Percentiles rank a stretch among this genome's conserved stretches.
These are phyloP conservation scores for Gastrophysa polygoni DNA, from an alignment of 2,888 invertebrate genomes.

Conservation along the genomic window DNA sequence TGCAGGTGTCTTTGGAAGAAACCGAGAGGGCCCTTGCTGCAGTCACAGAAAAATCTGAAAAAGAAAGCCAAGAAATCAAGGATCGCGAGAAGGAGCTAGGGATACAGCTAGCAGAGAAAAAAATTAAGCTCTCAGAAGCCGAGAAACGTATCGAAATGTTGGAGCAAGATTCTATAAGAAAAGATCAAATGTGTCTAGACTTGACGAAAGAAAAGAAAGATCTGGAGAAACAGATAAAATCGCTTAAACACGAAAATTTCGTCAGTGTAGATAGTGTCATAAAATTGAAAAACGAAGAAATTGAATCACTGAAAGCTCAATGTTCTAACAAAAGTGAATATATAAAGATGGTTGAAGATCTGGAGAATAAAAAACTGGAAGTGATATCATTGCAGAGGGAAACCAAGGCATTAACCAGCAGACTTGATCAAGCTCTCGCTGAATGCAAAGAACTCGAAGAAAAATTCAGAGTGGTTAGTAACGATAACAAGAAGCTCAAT, in stretches of 20 bases:
- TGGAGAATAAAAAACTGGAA: conserved; percentile 60
- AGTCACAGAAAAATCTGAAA: conserved; percentile 58
- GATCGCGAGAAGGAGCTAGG: conserved; percentile 54
- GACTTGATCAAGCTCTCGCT: conserved; percentile 2
- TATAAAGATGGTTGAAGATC: conserved; percentile 20
- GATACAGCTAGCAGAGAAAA: conserved; percentile 64
- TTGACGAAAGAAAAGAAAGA: conserved; percentile 65
- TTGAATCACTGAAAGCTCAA: conserved; percentile 60
- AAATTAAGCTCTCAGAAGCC: conserved; percentile 62
- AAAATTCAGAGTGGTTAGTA: conserved; percentile 20
- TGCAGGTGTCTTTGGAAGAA: conserved; percentile 62
- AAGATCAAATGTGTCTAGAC: conserved; percentile 65
- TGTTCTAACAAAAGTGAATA: conserved; percentile 40
- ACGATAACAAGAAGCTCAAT: conserved; percentile 24
- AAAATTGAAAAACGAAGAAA: conserved; percentile 62
- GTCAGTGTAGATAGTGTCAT: conserved; percentile 63
- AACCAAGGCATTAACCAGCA: conserved; percentile 13
- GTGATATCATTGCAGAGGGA: conserved; percentile 59
- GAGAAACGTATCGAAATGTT: conserved; percentile 62
- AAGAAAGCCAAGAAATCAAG: conserved; percentile 62
- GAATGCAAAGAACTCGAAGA: conserved; percentile 25
- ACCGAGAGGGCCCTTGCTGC: conserved; percentile 63
- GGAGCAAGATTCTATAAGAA: conserved; percentile 63
- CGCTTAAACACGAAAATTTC: conserved; percentile 57
- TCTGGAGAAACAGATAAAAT: conserved; percentile 59